Conservation (phyloP, 1,140 invertebrate species). For the Apis laboriosa region DNA sequence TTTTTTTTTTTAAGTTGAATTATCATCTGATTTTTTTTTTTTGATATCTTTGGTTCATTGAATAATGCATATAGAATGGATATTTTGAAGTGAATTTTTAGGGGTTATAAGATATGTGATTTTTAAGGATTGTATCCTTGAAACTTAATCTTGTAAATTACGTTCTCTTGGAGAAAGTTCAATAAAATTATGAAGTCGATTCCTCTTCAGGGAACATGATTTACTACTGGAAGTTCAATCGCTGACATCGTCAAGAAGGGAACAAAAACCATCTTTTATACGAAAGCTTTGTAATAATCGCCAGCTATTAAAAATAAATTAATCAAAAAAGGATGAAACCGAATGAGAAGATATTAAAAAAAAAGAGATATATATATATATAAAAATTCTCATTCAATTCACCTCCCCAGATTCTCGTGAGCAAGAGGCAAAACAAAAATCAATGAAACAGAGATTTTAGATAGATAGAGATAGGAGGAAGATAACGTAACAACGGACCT, state of each 20-base stretch:
- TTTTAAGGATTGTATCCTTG: no score
- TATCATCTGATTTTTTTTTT: background rate
- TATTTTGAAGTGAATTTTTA: background rate
- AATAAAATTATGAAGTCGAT: background rate
- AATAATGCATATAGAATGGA: background rate
- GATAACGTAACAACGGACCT: conserved; percentile 68
- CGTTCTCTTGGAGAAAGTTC: background rate
- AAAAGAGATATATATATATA: no score
- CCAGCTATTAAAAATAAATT: background rate
- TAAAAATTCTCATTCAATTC: background rate
- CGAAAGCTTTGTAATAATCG: conserved; percentile 28
- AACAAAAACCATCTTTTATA: conserved; percentile 42
- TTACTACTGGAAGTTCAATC: background rate
- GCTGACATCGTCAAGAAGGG: conserved; percentile 27
- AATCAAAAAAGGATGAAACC: background rate
- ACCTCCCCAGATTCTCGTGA: conserved; percentile 12
- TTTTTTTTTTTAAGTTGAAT: background rate
- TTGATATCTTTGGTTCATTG: background rate
- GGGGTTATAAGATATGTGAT: no score
- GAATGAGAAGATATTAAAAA: background rate
- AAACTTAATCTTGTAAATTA: background rate
- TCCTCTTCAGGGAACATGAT: background rate
- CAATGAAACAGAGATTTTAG: conserved; percentile 35
- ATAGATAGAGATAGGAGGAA: conserved; percentile 34
- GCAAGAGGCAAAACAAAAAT: conserved; percentile 32